phyloP scores from a whole-genome alignment of 1,140 invertebrate species.

The Amyelois transitella region DNA sequence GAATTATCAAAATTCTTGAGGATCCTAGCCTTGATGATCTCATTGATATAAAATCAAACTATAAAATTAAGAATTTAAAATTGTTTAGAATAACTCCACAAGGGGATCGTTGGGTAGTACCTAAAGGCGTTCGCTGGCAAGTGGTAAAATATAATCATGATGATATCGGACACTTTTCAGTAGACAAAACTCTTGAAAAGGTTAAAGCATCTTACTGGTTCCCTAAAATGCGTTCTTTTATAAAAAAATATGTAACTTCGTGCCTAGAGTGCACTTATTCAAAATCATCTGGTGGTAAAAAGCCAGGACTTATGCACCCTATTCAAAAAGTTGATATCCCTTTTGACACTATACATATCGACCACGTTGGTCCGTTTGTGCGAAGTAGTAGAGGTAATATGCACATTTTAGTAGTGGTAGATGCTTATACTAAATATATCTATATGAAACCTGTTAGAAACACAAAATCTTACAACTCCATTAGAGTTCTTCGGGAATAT shows the following conservation, averaged over 20 bases:
- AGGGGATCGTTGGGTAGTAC: not conserved
- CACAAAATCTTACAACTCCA: not conserved
- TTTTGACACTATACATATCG: not conserved
- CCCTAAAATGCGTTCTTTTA: not conserved
- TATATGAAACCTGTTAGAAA: not conserved
- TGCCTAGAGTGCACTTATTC: not conserved
- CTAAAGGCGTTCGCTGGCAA: not conserved
- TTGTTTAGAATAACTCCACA: not conserved
- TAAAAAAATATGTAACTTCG: not conserved
- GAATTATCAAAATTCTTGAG: conserved; percentile 14
- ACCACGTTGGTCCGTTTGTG: not conserved
- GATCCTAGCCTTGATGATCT: conserved; percentile 9
- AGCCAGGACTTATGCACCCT: not conserved
- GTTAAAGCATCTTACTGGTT: not conserved
- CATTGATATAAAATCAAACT: not conserved
- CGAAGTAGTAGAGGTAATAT: not conserved
- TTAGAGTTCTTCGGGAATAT: not conserved
- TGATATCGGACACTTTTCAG: not conserved
- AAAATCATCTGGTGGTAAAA: not conserved
- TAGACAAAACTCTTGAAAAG: not conserved
- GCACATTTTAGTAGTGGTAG: not conserved
- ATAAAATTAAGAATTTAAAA: not conserved
- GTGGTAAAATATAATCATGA: not conserved
- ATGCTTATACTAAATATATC: not conserved
- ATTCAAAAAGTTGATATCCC: not conserved